Conservation (phyloP, 2,113 vertebrate species). For the Poecilia latipinna region DNA sequence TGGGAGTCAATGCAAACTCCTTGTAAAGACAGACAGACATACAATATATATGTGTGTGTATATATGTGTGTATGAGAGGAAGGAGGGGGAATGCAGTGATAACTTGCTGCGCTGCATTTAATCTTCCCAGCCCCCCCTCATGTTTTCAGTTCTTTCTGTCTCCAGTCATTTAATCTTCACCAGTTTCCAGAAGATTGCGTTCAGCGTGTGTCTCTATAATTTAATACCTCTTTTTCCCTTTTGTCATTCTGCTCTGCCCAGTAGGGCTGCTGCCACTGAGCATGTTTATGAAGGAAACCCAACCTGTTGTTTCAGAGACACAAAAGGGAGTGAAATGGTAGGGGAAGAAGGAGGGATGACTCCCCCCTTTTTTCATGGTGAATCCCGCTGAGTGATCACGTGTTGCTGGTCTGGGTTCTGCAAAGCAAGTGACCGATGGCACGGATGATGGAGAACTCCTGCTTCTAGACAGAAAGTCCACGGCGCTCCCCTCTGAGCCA, state of each 20-base stretch:
- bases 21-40: no score
- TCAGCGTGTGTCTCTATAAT: neutral
- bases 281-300: conserved; percentile 19
- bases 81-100: neutral
- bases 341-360: conserved; percentile 20
- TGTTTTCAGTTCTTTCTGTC: conserved; percentile 32
- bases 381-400: conserved; percentile 48
- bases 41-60: no score
- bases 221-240: neutral
- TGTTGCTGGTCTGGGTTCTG: conserved; percentile 44
- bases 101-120: neutral
- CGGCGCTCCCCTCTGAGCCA: conserved; percentile 24
- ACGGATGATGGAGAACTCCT: conserved; percentile 61
- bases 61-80: neutral
- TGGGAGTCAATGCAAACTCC: no score
- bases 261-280: conserved; percentile 6
- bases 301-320: conserved; percentile 18
- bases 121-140: conserved; percentile 5
- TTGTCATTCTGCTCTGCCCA: conserved; percentile 4
- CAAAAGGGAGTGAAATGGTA: neutral
- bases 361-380: conserved; percentile 38
- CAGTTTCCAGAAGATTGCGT: conserved; percentile 22
- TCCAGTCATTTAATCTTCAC: conserved; percentile 39
- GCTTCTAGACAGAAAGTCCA: conserved; percentile 24
- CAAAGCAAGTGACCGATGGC: conserved; percentile 53